Base-by-base conservation (phyloP, 2,888 invertebrate species). In the Rhorus exstirpatorius region DNA sequence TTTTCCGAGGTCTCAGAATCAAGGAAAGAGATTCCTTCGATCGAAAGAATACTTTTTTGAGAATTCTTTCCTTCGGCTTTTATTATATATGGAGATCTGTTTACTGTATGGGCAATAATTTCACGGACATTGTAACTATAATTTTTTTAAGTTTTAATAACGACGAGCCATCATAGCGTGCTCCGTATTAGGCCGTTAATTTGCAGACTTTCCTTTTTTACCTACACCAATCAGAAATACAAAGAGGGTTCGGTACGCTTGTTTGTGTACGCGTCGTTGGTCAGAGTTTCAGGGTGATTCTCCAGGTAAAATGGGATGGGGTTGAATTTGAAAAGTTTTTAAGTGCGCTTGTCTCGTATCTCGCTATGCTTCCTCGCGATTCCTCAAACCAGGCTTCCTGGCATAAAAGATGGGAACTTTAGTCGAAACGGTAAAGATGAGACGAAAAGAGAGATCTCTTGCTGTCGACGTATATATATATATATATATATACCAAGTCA, bases 281-380 rank as follows among this genome's bases (percentile, higher is more conserved):
- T 67, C 65, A 44, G 51, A 51, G 35, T n/a, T 46, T 24, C 12
- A 53, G 70, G 60, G 71, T 51, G 38, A 77, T 65, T 31, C 26
- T 63, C 41, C 81, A 79, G 75, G 71, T 71, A 65, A 75, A 74
- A 65, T 85, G 85, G 79, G 90, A 91, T 91, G 90, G 91, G 90
- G 90, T 91, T 91, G 91, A 92, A 92, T 92, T 92, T 91, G 86
- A 92, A 92, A 92, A 92, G 92, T 93, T 93, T 92, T 91, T 88
- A 89, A 90, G 86, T 88, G 86, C 86, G 83, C 84, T 77, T 81
- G 85, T 83, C 82, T 79, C 80, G 79, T 49, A 44, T 44, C 71
- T 81, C 70, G 55, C 60, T 77, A 53, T 71, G 60, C 58, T 67
- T 68, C 88, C 88, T 89, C 89, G 87, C 87, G 88, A 88, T 83